phyloP scores from a whole-genome alignment of 2,888 invertebrate genomes.

The Hirtodrosophila cameraria region DNA sequence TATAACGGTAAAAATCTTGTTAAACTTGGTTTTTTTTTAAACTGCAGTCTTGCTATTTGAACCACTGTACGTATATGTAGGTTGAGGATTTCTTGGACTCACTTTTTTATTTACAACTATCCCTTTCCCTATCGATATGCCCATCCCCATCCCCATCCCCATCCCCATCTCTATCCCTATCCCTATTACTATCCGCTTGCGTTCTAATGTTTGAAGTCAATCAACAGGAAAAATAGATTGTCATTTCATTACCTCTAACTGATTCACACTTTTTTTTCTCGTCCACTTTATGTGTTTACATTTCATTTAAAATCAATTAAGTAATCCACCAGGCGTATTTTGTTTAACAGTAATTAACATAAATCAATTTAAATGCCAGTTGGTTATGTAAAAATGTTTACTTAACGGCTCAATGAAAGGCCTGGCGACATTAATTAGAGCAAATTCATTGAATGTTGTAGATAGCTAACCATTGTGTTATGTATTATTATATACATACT shows the following conservation, averaged over 20 bases:
- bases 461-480: too few species aligned
- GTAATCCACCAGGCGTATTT: conserved; percentile 64
- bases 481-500: too few species aligned
- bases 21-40: too few species aligned
- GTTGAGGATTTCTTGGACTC: too few species aligned
- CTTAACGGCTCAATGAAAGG: conserved; percentile 27
- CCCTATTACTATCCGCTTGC: conserved; percentile 11
- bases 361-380: conserved; percentile 67
- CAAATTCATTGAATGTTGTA: background rate
- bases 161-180: too few species aligned
- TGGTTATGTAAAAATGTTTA: conserved; percentile 57
- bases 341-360: conserved; percentile 75
- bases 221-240: conserved; percentile 52
- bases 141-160: too few species aligned
- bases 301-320: conserved; percentile 74
- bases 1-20: too few species aligned
- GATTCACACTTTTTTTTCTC: conserved; percentile 21
- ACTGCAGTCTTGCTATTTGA: too few species aligned
- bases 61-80: too few species aligned
- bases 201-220: conserved; percentile 48
- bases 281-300: conserved; percentile 52
- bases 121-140: too few species aligned
- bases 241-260: conserved; percentile 49
- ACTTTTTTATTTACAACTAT: background rate
- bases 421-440: conserved; percentile 20